These are phyloP conservation scores for Phrynocephalus forsythii DNA, from an alignment of 2,797 vertebrate genomes.

Conservation along the genomic window DNA sequence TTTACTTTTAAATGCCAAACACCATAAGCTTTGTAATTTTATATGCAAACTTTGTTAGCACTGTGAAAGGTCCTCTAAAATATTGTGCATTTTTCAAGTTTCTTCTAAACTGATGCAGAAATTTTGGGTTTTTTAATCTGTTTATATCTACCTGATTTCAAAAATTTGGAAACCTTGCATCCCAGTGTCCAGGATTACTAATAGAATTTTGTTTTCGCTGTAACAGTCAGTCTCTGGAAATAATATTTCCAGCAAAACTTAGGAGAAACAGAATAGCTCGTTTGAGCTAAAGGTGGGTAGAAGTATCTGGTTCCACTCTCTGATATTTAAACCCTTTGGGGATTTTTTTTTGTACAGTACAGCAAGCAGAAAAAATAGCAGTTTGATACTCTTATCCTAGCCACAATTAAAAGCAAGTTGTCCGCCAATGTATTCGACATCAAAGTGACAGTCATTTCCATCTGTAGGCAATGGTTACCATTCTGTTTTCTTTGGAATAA, in stretches of 20 bases:
- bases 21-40: neutral
- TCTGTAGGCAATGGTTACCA: conserved; percentile 14
- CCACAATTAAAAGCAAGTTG: neutral
- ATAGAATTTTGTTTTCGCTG: neutral
- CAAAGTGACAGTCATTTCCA: neutral
- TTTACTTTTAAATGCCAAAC: neutral
- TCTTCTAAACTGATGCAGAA: no score
- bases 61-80: neutral
- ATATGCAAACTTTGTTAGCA: neutral
- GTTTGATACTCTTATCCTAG: neutral
- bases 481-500: conserved; percentile 5
- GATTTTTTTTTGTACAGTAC: neutral
- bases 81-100: no score
- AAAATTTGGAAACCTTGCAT: neutral
- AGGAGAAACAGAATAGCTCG: conserved; percentile 1
- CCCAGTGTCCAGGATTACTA: neutral
- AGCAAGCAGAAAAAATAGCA: conserved; percentile 13
- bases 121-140: no score
- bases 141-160: no score
- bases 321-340: neutral
- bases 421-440: neutral
- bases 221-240: neutral
- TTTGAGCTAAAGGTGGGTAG: neutral
- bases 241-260: neutral
- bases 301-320: neutral